Conservation (phyloP, 2,797 vertebrate genomes). For the Nothura maculosa region DNA sequence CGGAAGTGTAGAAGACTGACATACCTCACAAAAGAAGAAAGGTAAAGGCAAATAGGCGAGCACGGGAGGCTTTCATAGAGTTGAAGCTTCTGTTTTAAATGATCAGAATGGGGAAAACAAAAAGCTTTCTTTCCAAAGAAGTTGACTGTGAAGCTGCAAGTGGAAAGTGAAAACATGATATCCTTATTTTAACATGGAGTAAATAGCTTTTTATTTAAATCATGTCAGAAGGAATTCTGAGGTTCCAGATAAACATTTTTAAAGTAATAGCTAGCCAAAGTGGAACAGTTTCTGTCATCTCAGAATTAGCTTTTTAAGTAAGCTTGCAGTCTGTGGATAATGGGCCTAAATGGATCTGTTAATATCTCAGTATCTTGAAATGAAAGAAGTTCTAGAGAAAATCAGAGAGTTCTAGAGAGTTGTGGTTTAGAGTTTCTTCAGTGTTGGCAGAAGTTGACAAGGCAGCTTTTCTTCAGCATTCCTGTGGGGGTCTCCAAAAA, state of each 20-base stretch:
- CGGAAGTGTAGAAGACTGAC: slow-evolving; percentile 90
- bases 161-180: neutral
- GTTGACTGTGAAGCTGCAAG: neutral
- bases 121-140: neutral
- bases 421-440: neutral
- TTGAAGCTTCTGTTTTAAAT: neutral
- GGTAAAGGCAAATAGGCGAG: slow-evolving; percentile 79
- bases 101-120: neutral
- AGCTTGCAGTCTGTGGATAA: neutral
- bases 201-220: neutral
- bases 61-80: neutral
- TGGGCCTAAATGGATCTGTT: neutral
- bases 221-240: neutral
- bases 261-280: neutral
- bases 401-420: neutral
- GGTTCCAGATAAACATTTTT: neutral
- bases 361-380: neutral
- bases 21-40: slow-evolving; percentile 91
- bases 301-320: neutral
- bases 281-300: neutral
- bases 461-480: neutral
- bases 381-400: neutral
- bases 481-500: neutral
- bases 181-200: neutral
- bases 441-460: neutral